Conservation (phyloP, 2,888 invertebrate species). For the Morpho helenor region DNA sequence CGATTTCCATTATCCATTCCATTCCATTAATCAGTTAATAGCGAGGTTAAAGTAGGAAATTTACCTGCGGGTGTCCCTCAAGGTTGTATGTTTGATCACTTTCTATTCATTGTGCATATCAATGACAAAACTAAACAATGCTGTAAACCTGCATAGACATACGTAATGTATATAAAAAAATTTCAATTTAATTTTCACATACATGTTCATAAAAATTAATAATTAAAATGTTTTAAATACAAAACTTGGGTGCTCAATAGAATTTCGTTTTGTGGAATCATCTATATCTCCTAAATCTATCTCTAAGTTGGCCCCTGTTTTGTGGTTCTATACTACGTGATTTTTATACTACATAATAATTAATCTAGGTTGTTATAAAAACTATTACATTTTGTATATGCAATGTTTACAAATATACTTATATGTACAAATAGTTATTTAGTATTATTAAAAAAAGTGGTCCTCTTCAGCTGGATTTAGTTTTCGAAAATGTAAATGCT, state of each 20-base stretch:
- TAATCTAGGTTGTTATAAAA: not conserved
- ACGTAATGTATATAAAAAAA: no score
- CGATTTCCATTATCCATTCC: no score
- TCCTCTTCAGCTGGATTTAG: constrained; percentile 22
- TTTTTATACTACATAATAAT: constrained; percentile 9
- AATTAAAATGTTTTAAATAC: not conserved
- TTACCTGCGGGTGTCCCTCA: no score
- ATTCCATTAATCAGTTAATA: no score
- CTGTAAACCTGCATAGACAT: no score
- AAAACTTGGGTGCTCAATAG: constrained; percentile 1
- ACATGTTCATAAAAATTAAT: no score
- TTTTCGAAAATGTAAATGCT: not conserved
- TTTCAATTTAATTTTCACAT: no score
- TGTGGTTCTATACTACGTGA: constrained; percentile 38
- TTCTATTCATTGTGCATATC: no score
- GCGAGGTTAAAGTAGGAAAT: no score
- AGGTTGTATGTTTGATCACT: no score
- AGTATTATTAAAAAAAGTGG: constrained; percentile 13
- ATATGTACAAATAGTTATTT: constrained; percentile 4
- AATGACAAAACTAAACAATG: no score
- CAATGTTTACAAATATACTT: not conserved
- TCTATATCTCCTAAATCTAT: constrained; percentile 39
- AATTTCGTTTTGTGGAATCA: not conserved
- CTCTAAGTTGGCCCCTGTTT: constrained; percentile 65
- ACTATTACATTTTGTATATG: not conserved